Percentiles rank a stretch among this genome's conserved stretches.
phyloP scores from a whole-genome alignment of 2,113 vertebrate species.

The Silurus meridionalis region DNA sequence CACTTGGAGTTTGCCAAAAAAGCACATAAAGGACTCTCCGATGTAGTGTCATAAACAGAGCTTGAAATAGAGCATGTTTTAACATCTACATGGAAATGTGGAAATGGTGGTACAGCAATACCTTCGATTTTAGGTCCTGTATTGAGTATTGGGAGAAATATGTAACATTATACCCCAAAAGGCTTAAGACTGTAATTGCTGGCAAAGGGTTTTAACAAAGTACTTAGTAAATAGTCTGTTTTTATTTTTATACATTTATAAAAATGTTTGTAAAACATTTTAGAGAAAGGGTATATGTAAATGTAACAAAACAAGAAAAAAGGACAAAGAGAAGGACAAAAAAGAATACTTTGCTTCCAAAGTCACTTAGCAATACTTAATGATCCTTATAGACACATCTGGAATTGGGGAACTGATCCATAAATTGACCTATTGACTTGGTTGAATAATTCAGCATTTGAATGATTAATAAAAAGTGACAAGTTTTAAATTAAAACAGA shows the following conservation, averaged over 20 bases:
- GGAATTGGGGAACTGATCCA: constrained; percentile 19
- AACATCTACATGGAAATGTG: neutral
- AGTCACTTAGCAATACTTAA: neutral
- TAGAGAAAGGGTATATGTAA: neutral
- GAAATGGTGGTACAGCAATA: neutral
- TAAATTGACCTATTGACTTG: constrained; percentile 42
- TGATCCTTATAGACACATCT: constrained; percentile 1
- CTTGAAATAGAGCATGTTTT: neutral
- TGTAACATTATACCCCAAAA: neutral
- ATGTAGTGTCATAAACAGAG: neutral
- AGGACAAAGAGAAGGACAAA: neutral
- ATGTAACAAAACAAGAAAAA: neutral
- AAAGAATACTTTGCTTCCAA: neutral
- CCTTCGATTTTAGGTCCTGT: neutral
- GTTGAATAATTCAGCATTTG: constrained; percentile 6
- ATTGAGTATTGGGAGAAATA: neutral
- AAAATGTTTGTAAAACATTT: neutral
- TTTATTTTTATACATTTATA: neutral
- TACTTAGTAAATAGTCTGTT: neutral
- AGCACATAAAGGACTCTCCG: neutral
- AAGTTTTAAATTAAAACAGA: neutral
- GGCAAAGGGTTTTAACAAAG: neutral
- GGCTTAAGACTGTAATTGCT: neutral
- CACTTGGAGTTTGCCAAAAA: neutral
- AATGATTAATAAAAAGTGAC: constrained; percentile 31